These are phyloP conservation scores for Indicator maculatus DNA, from an alignment of 2,113 vertebrate genomes.

Conservation along the genomic window DNA sequence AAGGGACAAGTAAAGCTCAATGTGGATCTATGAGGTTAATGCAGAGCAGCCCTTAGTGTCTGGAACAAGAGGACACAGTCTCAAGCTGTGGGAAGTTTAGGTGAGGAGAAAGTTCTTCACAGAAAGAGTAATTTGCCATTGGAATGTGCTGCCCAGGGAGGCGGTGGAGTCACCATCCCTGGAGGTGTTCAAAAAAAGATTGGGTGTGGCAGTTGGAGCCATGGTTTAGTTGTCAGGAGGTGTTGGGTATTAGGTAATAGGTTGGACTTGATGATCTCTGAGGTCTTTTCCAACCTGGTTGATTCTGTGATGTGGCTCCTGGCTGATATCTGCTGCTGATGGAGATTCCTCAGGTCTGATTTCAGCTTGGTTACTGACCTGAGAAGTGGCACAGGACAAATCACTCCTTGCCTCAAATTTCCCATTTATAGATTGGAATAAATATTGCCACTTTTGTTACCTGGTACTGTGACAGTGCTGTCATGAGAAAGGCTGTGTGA, in stretches of 20 bases:
- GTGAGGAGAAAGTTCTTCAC: no score
- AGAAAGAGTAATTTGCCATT: no score
- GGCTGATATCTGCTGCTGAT: not conserved
- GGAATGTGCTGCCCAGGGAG: no score
- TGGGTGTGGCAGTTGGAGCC: no score
- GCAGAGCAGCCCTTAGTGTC: not conserved
- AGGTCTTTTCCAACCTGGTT: no score
- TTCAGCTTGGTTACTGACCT: not conserved
- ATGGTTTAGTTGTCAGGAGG: no score
- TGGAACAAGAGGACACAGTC: no score
- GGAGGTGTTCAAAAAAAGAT: no score
- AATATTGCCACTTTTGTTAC: not conserved
- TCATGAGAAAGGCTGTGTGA: not conserved
- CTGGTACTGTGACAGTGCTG: not conserved
- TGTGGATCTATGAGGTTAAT: not conserved
- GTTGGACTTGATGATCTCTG: no score
- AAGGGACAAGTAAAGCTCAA: not conserved
- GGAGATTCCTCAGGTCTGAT: rapidly evolving
- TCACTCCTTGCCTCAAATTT: not conserved
- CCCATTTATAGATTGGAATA: not conserved
- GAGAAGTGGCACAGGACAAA: not conserved
- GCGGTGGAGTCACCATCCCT: no score
- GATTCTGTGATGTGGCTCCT: not conserved
- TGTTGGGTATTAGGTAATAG: no score
- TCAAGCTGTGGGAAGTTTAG: no score